Evolutionary conservation across 2,797 vertebrate genomes (phyloP).

Genomic region (Malacoraja senta): DNA sequence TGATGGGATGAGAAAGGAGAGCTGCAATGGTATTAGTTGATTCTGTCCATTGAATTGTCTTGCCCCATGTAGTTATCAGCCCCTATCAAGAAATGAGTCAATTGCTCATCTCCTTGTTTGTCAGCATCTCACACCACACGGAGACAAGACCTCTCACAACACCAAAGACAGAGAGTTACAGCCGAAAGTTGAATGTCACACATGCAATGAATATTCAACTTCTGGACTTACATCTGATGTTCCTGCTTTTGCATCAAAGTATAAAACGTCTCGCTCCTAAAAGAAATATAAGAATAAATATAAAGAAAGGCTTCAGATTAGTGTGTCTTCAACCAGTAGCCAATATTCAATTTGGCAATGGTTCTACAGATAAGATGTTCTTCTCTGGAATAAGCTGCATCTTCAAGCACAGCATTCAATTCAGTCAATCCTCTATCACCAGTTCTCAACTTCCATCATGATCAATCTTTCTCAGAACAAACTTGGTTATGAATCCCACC

Average conservation of each 20-base stretch:
- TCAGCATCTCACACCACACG: neutral
- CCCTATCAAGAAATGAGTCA: neutral
- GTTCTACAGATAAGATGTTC: neutral
- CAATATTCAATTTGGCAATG: neutral
- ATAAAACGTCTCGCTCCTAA: conserved; percentile 32
- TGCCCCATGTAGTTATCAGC: neutral
- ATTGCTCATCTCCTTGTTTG: neutral
- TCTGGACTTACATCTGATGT: conserved; percentile 35
- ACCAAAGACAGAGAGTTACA: conserved; percentile 21
- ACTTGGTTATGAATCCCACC: neutral
- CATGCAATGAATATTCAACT: conserved; percentile 31
- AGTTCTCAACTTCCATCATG: neutral
- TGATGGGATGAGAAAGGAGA: no score
- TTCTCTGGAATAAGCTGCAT: neutral
- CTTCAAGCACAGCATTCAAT: neutral
- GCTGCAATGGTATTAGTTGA: neutral
- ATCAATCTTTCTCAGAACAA: neutral
- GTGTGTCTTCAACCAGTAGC: neutral
- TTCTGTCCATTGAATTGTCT: neutral
- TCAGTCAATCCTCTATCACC: neutral
- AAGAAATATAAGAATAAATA: conserved; percentile 33
- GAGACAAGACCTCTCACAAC: conserved; percentile 31
- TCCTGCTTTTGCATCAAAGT: conserved; percentile 37
- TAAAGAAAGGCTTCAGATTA: conserved; percentile 27
- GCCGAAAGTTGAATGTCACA: conserved; percentile 33